These are phyloP conservation scores for Scylla paramamosain DNA, from an alignment of 1,140 invertebrate species.

Conservation along the genomic window DNA sequence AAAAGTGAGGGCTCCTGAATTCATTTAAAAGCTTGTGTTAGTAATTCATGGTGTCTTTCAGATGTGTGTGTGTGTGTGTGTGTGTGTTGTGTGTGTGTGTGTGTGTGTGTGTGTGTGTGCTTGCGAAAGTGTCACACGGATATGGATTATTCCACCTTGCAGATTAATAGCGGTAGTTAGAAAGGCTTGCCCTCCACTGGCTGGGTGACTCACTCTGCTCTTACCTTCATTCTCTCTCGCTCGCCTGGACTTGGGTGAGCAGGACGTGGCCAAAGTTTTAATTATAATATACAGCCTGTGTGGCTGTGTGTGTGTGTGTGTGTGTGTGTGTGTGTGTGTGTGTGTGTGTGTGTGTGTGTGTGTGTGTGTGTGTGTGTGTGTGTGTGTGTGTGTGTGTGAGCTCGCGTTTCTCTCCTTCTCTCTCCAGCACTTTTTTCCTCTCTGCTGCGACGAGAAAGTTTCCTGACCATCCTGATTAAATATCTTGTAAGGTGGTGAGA, in stretches of 20 bases:
- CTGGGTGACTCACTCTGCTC: too few relatives aligned
- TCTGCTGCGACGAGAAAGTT: background rate
- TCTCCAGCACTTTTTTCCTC: background rate
- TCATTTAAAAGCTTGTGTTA: too few relatives aligned
- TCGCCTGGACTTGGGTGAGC: background rate
- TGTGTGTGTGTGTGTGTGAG: background rate
- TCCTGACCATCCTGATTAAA: background rate
- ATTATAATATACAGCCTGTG: slow-evolving; percentile 17
- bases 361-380: background rate
- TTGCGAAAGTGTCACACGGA: background rate
- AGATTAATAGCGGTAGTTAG: background rate
- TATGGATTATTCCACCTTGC: background rate
- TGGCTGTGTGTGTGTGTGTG: background rate
- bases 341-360: background rate
- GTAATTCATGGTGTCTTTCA: too few relatives aligned
- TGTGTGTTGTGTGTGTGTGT: slow-evolving; percentile 41
- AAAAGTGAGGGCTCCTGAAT: too few relatives aligned
- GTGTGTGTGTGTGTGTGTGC: background rate
- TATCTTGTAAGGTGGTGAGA: background rate
- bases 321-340: slow-evolving; percentile 27
- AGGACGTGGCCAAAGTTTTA: slow-evolving; percentile 25
- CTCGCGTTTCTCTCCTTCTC: background rate
- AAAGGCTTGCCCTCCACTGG: too few relatives aligned
- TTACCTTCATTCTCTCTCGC: too few relatives aligned
- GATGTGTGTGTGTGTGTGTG: background rate